Base-by-base conservation (phyloP, 2,888 invertebrate genomes). In the Cheilosia vernalis region DNA sequence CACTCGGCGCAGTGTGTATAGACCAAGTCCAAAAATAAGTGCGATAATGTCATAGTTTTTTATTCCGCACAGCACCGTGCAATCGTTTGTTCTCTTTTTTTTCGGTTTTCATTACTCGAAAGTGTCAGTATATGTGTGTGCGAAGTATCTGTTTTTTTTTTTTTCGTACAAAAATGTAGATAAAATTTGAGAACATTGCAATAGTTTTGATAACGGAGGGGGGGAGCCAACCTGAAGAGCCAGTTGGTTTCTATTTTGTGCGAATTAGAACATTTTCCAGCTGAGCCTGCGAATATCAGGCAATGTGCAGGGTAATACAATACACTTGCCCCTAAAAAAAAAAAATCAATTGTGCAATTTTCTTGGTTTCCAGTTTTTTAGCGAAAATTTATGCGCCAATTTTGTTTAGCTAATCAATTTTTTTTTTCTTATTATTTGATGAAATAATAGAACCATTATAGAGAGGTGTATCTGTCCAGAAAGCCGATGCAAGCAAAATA, bases 31-130 rank as follows among this genome's bases (percentile, higher is more conserved):
- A 82, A 86, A 86, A 86, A 86, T 86, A 86, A 82, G 86, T 81
- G 86, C 86, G 86, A 86, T 86, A 86, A 86, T 82, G 81, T 82
- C 85, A 85, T 85, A 85, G 85, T 85, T 85, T 85, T 81, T 81
- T 81, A 85, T 80, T 70, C 84, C 76, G 13, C 58, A 37, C 37
- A 37, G 69, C 30, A 55, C 55, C 15, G 47, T 85, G 85, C 84
- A 81, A 66, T 85, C 70, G 76, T 67, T 69, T 78, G 24, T 63
- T 69, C 27, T 74, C 33, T 55, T 69, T 78, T 33, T 63, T 63
- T 40, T 74, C 19, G 55, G 17, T 79, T 60, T 76, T 47, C 55
- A 58, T n/a, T 42, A 56, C 69, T 66, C 56, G 55, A 44, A 49
- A 37, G 13, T 55, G 51, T 58, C 30, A 66, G 5, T 42, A 42